Evolutionary conservation across 2,888 invertebrate species (phyloP), one percentile per base, ranked within the genome.

Genomic region (Ennomos fuscantarius): DNA sequence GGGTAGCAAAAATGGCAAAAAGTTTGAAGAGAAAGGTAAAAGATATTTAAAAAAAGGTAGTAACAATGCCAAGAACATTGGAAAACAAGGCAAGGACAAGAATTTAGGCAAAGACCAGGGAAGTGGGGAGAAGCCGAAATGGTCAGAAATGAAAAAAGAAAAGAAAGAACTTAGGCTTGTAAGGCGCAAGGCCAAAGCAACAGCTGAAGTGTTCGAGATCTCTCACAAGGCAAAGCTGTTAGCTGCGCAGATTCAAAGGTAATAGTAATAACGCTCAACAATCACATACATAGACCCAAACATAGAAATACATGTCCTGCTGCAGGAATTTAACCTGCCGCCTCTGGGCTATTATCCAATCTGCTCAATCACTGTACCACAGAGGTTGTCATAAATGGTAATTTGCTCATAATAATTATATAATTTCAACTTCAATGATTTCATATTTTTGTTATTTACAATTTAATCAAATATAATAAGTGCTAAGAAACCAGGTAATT

Each of bases 111-210:
- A 85, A 65, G 78, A 76, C 33, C 75, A 76, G 43, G 60, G 63
- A 1, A 72, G 63, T 49, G 79, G 74, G 2, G 86, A 76, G 74
- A 95, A 84, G 53, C 94, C 94, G 0, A 94, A 95, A 75, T 97
- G 97, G 96, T 89, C 93, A 9, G 94, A 95, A 76, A 94, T 95
- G 80, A 97, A 96, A 73, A 94, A 95, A 72, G 94, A 96, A 60
- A 96, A 95, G 74, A 96, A 96, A 71, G 94, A 95, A 63, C 81
- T 96, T 1, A 94, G 94, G 62, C 73, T 94, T 13, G 93, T 93
- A 46, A 93, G 96, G 47, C 93, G 95, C 15, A 95, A 94, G 76
- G 93, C 95, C 31, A 93, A 93, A 65, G 87, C 86, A 0, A 84
- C 85, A 8, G 86, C 81, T 31, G 88, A 89, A 69, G 82, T 91